phyloP scores from a whole-genome alignment of 2,888 invertebrate genomes.

The Drosophila fungiperda region DNA sequence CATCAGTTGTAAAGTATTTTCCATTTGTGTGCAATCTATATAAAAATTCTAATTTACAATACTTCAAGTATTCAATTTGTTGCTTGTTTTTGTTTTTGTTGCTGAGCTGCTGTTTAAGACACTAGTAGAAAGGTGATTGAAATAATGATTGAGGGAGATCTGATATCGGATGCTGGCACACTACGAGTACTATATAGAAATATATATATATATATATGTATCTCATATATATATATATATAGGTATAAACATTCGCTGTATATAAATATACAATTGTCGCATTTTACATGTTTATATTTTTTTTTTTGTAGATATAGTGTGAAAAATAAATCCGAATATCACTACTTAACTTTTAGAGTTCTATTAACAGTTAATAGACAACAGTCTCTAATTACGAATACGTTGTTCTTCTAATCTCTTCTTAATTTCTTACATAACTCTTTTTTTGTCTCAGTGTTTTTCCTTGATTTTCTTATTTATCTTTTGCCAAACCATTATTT shows the following conservation, averaged over 20 bases:
- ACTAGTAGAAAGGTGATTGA: constrained; percentile 69
- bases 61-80: constrained; percentile 63
- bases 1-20: constrained; percentile 53
- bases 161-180: constrained; percentile 52
- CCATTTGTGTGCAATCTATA: constrained; percentile 62
- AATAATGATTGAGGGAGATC: constrained; percentile 39
- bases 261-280: constrained; percentile 45
- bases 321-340: constrained; percentile 80
- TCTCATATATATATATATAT: constrained; percentile 16
- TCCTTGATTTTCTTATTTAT: constrained; percentile 1
- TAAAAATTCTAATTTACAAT: constrained; percentile 69
- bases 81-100: constrained; percentile 21
- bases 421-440: constrained; percentile 5
- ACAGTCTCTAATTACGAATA: constrained; percentile 82
- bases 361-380: constrained; percentile 80
- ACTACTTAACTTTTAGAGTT: constrained; percentile 77
- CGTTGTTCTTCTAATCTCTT: constrained; percentile 68
- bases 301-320: constrained; percentile 56
- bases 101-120: constrained; percentile 68
- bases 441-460: neutral
- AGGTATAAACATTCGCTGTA: constrained; percentile 23
- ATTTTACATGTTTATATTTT: constrained; percentile 28
- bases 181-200: constrained; percentile 58
- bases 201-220: constrained; percentile 27
- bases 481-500: constrained; percentile 13